Conservation (phyloP, 2,113 vertebrate genomes). For the Callaeas wilsoni region DNA sequence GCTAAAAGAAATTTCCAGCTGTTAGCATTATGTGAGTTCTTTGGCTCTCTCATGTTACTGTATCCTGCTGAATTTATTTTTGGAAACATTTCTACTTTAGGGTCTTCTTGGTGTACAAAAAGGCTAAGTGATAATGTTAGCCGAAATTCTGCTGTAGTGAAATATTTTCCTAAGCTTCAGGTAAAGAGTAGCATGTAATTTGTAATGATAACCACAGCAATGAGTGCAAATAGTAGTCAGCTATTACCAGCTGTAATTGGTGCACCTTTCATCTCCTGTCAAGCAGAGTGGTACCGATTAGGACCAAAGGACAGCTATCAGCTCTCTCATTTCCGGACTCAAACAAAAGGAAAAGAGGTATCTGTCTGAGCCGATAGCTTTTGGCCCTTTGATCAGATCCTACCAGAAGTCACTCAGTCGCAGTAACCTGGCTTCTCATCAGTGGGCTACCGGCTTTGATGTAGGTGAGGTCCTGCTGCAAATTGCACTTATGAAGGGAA, state of each 20-base stretch:
- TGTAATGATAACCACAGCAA: slow-evolving; percentile 66
- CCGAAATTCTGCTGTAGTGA: not conserved
- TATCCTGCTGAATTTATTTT: not conserved
- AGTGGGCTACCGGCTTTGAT: slow-evolving; percentile 84
- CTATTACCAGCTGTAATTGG: slow-evolving; percentile 84
- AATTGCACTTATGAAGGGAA: slow-evolving; percentile 77
- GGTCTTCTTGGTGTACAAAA: not conserved
- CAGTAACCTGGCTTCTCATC: slow-evolving; percentile 79
- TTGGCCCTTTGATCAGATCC: slow-evolving; percentile 86
- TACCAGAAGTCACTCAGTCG: slow-evolving; percentile 77
- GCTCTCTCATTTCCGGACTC: slow-evolving; percentile 84
- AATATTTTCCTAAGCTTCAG: not conserved
- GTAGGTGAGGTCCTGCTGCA: slow-evolving; percentile 72
- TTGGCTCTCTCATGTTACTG: not conserved
- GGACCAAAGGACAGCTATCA: slow-evolving; percentile 83
- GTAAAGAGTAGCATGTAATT: slow-evolving; percentile 27
- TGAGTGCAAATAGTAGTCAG: slow-evolving; percentile 58
- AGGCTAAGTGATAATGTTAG: not conserved
- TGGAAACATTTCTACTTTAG: not conserved
- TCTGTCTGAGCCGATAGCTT: slow-evolving; percentile 83
- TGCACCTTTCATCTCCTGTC: slow-evolving; percentile 89
- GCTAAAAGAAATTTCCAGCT: not conserved
- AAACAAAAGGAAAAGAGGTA: slow-evolving; percentile 81
- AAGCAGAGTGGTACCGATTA: slow-evolving; percentile 76
- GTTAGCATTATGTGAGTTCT: not conserved